Base-by-base conservation (phyloP, 2,888 invertebrate genomes). In the Campaea margaritaria region DNA sequence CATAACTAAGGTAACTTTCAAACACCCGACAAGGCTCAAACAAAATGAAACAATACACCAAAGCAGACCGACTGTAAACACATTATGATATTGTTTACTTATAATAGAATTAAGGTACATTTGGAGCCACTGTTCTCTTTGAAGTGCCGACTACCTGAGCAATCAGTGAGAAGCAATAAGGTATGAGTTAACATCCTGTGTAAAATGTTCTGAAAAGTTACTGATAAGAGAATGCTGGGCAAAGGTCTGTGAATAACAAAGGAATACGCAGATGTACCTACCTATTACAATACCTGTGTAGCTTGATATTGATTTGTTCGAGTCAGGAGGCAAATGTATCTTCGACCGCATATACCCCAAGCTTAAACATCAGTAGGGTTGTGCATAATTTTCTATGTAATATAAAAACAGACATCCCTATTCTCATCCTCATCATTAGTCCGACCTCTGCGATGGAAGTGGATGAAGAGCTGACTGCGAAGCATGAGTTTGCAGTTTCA, bases 61-160 rank as follows among this genome's bases (percentile, higher is more conserved):
- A 82, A 73, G 73, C 53, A 62, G 53, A 57, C 79, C 69, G 81
- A 69, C 79, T 58, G 70, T 83, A 85, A 83, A 84, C 75, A 77
- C 68, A 70, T 66, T 71, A 68, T 73, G 75, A 75, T 75, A 77
- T 76, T 83, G 79, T 83, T 82, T 79, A 85, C 81, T 75, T 68
- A 79, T 82, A 86, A 85, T 87, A 63, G 83, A 55, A 83, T 85
- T 86, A 83, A 78, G 80, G 76, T 79, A 79, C 78, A 76, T 81
- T 75, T 78, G 54, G 72, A 86, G 90, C 91, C 87, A 89, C 91
- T 74, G 90, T 85, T 79, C 68, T 51, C 72, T 83, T 85, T 83
- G 73, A 78, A 68, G 65, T 36, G 75, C 87, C 86, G 86, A 69
- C 64, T 68, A 70, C 70, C 68, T 70, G 64, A 16, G 43, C 58